Evolutionary conservation across 2,113 vertebrate genomes (phyloP).

Genomic region (Perccottus glenii): DNA sequence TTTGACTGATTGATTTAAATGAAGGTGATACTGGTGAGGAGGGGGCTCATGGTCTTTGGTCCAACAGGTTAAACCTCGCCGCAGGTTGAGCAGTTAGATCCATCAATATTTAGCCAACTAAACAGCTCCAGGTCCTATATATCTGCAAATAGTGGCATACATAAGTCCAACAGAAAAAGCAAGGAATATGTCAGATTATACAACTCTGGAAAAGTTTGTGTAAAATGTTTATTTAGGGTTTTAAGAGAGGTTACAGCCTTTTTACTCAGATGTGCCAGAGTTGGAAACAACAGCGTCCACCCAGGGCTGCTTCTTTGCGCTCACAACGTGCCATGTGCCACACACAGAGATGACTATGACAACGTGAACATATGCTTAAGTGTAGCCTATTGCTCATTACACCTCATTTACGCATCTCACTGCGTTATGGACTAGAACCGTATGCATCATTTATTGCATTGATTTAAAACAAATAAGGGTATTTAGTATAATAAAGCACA

Average conservation of each 20-base stretch:
- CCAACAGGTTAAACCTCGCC: conserved; percentile 23
- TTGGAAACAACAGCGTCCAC: not conserved
- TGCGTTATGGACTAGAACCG: not conserved
- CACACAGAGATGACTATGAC: not conserved
- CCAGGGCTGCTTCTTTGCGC: conserved; percentile 17
- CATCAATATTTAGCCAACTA: not conserved
- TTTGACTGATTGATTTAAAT: conserved; percentile 6
- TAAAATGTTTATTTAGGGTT: not conserved
- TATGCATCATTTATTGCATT: not conserved
- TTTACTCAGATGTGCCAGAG: not conserved
- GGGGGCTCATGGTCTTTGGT: conserved; percentile 34
- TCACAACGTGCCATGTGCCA: conserved; percentile 14
- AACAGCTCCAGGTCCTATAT: not conserved
- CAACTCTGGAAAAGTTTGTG: not conserved
- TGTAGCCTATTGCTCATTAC: no score
- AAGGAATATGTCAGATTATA: not conserved
- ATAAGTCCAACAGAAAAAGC: not conserved
- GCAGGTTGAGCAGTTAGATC: conserved; percentile 11
- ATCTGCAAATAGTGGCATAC: not conserved
- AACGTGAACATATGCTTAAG: not conserved
- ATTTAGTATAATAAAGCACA: not conserved
- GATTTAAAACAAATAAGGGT: not conserved
- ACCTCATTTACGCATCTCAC: no score
- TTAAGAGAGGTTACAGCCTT: not conserved
- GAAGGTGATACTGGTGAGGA: not conserved